Conservation (phyloP, 1,140 invertebrate genomes). For the Leptinotarsa lineolata region DNA sequence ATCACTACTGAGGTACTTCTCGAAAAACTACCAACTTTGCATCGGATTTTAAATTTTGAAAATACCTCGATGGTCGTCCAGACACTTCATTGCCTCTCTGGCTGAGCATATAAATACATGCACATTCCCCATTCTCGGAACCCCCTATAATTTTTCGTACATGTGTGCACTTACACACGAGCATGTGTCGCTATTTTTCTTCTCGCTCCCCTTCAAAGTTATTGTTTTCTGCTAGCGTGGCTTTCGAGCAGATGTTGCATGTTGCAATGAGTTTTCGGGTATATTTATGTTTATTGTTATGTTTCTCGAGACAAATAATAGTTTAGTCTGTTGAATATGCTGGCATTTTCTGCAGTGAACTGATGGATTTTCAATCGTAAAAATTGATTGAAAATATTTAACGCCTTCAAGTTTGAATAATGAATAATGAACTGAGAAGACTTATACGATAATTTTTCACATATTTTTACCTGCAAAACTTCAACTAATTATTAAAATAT, state of each 20-base stretch:
- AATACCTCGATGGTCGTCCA: not conserved
- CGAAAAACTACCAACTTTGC: no score
- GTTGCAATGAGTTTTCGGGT: not conserved
- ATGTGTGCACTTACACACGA: constrained; percentile 20
- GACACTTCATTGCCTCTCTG: not conserved
- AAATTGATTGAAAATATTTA: no score
- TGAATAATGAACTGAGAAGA: no score
- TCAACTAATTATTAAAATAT: no score
- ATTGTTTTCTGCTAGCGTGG: constrained; percentile 7
- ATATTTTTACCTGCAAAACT: no score
- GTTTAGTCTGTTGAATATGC: no score
- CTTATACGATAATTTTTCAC: no score
- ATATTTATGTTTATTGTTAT: constrained; percentile 3
- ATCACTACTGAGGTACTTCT: no score
- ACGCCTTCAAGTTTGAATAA: no score
- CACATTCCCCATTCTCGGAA: constrained; percentile 14
- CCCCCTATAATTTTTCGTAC: constrained; percentile 18
- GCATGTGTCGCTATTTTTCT: constrained; percentile 19
- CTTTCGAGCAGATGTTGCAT: constrained; percentile 4
- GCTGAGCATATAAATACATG: constrained; percentile 3
- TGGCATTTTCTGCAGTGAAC: no score
- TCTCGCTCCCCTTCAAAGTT: not conserved
- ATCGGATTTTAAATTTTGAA: not conserved
- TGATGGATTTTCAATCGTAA: no score
- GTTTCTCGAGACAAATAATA: no score